Base-by-base conservation (phyloP, 23 tunicate genomes). In the Ascidia mentula region DNA sequence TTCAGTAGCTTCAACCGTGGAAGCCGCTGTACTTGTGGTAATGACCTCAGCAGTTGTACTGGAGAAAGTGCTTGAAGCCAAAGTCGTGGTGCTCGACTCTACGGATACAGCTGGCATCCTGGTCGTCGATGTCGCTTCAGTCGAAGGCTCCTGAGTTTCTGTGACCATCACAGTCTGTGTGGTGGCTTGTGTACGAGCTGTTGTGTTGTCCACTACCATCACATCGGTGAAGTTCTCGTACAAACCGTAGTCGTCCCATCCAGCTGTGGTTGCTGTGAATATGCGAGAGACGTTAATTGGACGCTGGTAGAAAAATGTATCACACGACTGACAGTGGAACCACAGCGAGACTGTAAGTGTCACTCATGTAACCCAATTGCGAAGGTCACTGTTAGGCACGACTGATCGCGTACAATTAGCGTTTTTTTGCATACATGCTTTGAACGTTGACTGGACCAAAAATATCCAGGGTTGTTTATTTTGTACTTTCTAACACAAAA, bases 21-120 rank as follows among this genome's bases (percentile, higher is more conserved):
- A 72, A 31, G 74, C 34, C 18, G 39, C 33, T 15, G 75, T 61
- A 18, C 32, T 46, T 24, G 0, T 46, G 18, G 32, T 24, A 20
- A 28, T 0, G 38, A 32, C 75, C 13, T 34, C 83, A 60, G 37
- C 83, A 20, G 40, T 36, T 26, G 83, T 79, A 18, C 77, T 32
- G 13, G 75, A 22, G 38, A 18, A 20, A 36, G 32, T 24, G 70
- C 22, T 38, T 15, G 17, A 37, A 32, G 81, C 30, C 3, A 30
- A 22, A 33, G 70, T 32, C 36, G 34, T 30, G 24, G 13, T 53
- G 13, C 7, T 53, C 13, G 65, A 53, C 2, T 26, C 13, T 28
- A 28, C 24, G 28, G 65, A 53, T 28, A 53, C 13, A 20, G 65
- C 22, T 28, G 65, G 22, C 65, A 53, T 28, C 22, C 65, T 53